Base-by-base conservation (phyloP, 2,113 vertebrate genomes). In the Prolemur simus region DNA sequence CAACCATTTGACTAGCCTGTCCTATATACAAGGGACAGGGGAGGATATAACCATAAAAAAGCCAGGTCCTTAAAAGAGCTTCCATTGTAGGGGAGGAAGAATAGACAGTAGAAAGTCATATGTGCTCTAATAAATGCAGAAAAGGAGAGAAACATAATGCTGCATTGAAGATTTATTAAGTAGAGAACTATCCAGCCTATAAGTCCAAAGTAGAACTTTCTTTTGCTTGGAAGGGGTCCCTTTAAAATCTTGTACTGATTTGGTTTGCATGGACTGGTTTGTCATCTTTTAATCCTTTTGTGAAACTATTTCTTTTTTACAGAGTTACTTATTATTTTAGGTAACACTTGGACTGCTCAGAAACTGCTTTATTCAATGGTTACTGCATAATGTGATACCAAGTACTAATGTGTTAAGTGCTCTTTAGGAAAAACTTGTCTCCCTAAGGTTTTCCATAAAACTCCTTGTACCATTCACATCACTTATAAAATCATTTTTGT, bases 401-500 rank as follows among this genome's bases (percentile, higher is more conserved):
- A 83, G 21, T 83, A 69, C 20, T 86, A 11, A 86, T 68, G 20
- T 47, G 29, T 85, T 91, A 45, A 89, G 14, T 76, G 11, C 32
- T 32, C 23, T 94, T 74, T 74, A 90, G 9, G 8, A 94, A 94
- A 58, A 13, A 25, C 29, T 93, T 92, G 8, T 39, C 29, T 92
- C 47, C 14, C 23, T 54, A 80, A 29, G 8, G 8, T 60, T 89
- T 89, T 76, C 29, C 52, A 49, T 90, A 87, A 87, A 37, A 63
- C 47, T 73, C 9, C 85, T 84, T 88, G 4, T 2, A 64, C 2
- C 23, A 82, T 47, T 81, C 27, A 66, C 13, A 81, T 52, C 29
- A 94, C 49, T 60, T 93, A 80, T 20, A 96, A 82, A 76, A 73
- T 94, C 0, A 92, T 86, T 97, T 84, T 84, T 49, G 2, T 66